Evolutionary conservation across 2,113 vertebrate genomes (phyloP), one percentile per base, ranked within the genome.

Genomic region (Prolemur simus): DNA sequence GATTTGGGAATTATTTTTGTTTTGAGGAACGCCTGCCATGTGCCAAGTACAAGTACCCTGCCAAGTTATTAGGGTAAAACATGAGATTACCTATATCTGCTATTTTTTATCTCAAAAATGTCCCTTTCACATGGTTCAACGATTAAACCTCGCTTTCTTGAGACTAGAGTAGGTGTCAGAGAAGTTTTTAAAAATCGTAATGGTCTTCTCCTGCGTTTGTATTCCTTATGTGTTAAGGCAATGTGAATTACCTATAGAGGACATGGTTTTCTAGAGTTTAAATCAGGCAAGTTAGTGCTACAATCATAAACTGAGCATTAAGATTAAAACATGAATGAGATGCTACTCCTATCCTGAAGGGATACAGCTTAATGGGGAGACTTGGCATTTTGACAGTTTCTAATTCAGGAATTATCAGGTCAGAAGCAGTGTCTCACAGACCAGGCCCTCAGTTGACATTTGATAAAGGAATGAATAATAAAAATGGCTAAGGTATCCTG

Each of bases 401-500:
- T 82, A 64, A 74, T 34, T 93, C 74, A 73, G 78, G 68, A 96
- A 89, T 91, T 0, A 0, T 64, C 20, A 91, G 86, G 82, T 88
- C 71, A 81, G 49, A 76, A 96, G 80, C 9, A 45, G 23, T 74
- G 21, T 58, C 81, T 88, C 37, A 85, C 29, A 76, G 20, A 66
- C 81, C 18, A 91, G n/a, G 49, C 66, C 47, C 6, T 54, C 94
- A 78, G 78, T 68, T 89, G 83, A 69, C 83, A 92, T 92, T 77
- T 54, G 49, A 83, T 92, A 87, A 87, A 87, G 84, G 63, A 74
- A 92, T 69, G 69, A 89, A 94, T 90, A 84, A 96, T 83, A 91
- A 95, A 66, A 92, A 84, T 89, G 68, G 74, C n/a, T 60, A 69
- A 76, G 84, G 63, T 66, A 69, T 15, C 63, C 0, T 87, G 68